Evolutionary conservation across 2,888 invertebrate species (phyloP), one percentile per base, ranked within the genome.

Genomic region (Rhabditoides inermis): DNA sequence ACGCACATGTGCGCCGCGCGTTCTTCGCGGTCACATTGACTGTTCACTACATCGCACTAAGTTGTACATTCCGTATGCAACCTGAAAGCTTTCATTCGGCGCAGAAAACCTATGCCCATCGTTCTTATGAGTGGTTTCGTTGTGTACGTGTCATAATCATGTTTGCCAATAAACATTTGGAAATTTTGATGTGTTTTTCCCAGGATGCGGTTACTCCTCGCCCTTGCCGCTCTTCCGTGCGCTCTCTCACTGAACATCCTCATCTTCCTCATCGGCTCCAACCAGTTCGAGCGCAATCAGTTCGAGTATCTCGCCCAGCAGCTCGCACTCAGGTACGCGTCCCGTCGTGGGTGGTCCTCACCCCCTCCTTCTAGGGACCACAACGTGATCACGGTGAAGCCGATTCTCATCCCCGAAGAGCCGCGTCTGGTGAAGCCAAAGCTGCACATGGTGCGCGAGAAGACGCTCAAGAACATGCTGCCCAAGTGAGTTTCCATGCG

Each of bases 381-480:
- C 57, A 61, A 65, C 45, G 65, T 68, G 28, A 63, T 69, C 47
- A 69, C 72, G 7, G 68, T 75, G 36, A 73, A 72, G 55, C 70
- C 72, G 1, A 57, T 75, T 30, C 54, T 75, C n/a, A 72, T 75
- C 32, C 75, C 75, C n/a, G 75, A 75, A 55, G 71, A 73, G 48
- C 75, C 73, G 2, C 53, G 70, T 44, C 58, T 75, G 20, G 72
- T 74, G 36, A 70, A 69, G 51, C 75, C 70, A 10, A 60, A 65
- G 35, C 54, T 75, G 45, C 75, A 75, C 53, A 47, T 72, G 28
- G 75, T 75, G 2, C 55, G 66, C 30, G 75, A 76, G 56, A 72
- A 75, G 57, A 64, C 65, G 30, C 58, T 75, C 49, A 75, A 76
- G 50, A 72, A 74, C 55, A 48, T 71, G 44, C 45, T 74, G 40